Conservation (phyloP, 2,888 invertebrate species). For the Diaprepes abbreviatus region DNA sequence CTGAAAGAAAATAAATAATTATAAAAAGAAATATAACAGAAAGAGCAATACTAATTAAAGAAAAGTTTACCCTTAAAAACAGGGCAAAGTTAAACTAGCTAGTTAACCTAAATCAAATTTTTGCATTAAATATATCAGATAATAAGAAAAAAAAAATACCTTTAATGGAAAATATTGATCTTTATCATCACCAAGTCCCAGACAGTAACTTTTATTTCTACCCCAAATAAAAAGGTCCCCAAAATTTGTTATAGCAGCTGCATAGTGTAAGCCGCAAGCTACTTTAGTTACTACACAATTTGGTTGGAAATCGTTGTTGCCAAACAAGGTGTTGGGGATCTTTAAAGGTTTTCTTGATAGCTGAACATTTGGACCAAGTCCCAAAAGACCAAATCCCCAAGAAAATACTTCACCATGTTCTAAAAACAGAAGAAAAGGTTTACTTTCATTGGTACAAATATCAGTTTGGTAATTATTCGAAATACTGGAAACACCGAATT, state of each 20-base stretch:
- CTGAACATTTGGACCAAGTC: slow-evolving; percentile 86
- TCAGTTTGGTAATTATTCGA: too few relatives aligned
- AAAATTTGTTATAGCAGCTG: slow-evolving; percentile 85
- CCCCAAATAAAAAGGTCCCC: slow-evolving; percentile 96
- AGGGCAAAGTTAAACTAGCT: too few relatives aligned
- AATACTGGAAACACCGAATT: too few relatives aligned
- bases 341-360: slow-evolving; percentile 76
- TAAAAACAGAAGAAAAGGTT: too few relatives aligned
- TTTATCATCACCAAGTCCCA: slow-evolving; percentile 85
- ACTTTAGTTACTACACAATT: slow-evolving; percentile 77
- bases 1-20: slow-evolving; percentile 76
- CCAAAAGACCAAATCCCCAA: slow-evolving; percentile 96
- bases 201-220: slow-evolving; percentile 83
- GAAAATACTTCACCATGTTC: slow-evolving; percentile 88
- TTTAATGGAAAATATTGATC: slow-evolving; percentile 92
- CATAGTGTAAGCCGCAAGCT: slow-evolving; percentile 80
- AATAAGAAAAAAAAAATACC: slow-evolving; percentile 69
- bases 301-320: slow-evolving; percentile 85
- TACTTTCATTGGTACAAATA: too few relatives aligned
- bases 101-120: too few relatives aligned
- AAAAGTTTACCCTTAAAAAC: too few relatives aligned
- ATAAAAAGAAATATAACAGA: too few relatives aligned
- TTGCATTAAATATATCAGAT: too few relatives aligned
- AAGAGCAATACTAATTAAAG: too few relatives aligned
- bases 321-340: slow-evolving; percentile 87